Evolutionary conservation across 2,888 invertebrate genomes (phyloP), one percentile per base, ranked within the genome.

Genomic region (Phasia obesa): DNA sequence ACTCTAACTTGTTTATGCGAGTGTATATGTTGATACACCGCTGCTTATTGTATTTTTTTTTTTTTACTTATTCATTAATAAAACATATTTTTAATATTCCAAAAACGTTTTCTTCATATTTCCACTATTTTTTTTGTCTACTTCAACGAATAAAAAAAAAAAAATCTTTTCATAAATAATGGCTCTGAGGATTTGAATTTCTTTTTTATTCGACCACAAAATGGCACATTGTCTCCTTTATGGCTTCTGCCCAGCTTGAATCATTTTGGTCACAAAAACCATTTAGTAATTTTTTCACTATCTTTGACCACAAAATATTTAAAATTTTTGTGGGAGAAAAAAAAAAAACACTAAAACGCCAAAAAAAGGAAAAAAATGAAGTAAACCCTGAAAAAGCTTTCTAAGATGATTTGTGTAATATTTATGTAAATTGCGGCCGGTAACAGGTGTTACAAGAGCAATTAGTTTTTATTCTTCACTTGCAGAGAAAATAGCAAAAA

Each of bases 341-440:
- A 11, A n/a, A n/a, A 25, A 49, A 78, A 64, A 42, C 2, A 27
- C 17, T 19, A 31, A 74, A 70, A 53, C 5, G 17, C 67, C 27
- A 27, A 57, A 27, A 53, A 67, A 47, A 35, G 31, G 19, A 13
- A n/a, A 31, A 21, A 15, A 44, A n/a, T n/a, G n/a, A n/a, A n/a
- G n/a, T n/a, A n/a, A 44, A 31, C 15, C 49, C 47, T 62, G 47
- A 38, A 62, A 62, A 47, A 69, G 42, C 59, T 57, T 65, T 69
- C 60, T 73, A 70, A 82, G 86, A 88, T 88, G 88, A 89, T 89
- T 88, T 88, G 88, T 89, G 87, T 89, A 84, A 80, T 86, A 89
- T 88, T 89, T 89, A 88, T 88, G 89, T 85, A 88, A 88, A 88
- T 89, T 88, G 87, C 85, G 85, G 87, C 84, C 78, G 84, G 85